Evolutionary conservation across 2,797 vertebrate genomes (phyloP).

Genomic region (Salmo trutta): DNA sequence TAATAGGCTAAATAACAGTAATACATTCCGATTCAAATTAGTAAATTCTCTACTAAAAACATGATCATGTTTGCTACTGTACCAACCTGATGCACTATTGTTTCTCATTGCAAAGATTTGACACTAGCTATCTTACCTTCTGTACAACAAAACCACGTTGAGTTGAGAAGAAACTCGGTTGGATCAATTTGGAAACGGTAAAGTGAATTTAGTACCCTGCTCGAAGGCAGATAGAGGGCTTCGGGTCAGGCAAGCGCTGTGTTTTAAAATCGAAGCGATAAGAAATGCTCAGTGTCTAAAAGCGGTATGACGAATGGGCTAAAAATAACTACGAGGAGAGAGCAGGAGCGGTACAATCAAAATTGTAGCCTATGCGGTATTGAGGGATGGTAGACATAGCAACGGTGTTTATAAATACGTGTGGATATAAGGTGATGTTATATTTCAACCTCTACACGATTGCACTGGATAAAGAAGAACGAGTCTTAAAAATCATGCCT

Average conservation of each 20-base stretch:
- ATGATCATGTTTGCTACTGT: neutral
- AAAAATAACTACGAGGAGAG: conserved; percentile 78
- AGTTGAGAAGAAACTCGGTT: neutral
- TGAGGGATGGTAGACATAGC: conserved; percentile 47
- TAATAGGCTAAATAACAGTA: too few species aligned
- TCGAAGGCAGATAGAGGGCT: conserved; percentile 16
- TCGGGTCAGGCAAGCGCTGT: conserved; percentile 28
- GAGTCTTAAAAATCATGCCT: neutral
- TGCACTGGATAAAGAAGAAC: conserved; percentile 1
- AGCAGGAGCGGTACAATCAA: conserved; percentile 50
- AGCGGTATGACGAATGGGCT: conserved; percentile 72
- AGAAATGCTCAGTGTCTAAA: conserved; percentile 63
- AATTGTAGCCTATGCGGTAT: conserved; percentile 10
- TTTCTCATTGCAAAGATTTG: neutral
- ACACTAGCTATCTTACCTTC: neutral
- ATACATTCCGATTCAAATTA: too few species aligned
- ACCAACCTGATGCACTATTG: neutral
- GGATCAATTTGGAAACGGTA: neutral
- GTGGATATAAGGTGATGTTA: conserved; percentile 56
- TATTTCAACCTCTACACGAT: neutral
- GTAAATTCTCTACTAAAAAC: too few species aligned
- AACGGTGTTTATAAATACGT: conserved; percentile 24
- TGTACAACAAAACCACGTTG: conserved; percentile 8
- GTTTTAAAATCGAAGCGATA: conserved; percentile 45
- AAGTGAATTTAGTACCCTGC: conserved; percentile 9